These are phyloP conservation scores for Amyelois transitella DNA, from an alignment of 1,140 invertebrate genomes.

Conservation along the genomic window DNA sequence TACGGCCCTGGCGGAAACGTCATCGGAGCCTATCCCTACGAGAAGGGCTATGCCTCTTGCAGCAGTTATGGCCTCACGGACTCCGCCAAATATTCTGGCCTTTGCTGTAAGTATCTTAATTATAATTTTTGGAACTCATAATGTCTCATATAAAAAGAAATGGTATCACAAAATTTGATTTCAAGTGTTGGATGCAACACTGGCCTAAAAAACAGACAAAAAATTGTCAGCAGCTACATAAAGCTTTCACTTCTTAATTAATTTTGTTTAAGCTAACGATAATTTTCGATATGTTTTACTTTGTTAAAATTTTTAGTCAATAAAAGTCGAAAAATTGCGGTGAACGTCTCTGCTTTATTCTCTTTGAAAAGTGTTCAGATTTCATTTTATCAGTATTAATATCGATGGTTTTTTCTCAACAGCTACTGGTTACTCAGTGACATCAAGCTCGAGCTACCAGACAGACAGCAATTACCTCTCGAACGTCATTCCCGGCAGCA, in stretches of 20 bases:
- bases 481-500: slow-evolving; percentile 66
- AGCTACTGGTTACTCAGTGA: slow-evolving; percentile 47
- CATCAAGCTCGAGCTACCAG: slow-evolving; percentile 47
- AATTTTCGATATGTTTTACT: no score
- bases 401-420: slow-evolving; percentile 21
- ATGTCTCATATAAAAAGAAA: no score
- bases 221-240: no score
- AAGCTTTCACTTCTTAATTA: no score
- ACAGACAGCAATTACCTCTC: slow-evolving; percentile 56
- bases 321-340: no score
- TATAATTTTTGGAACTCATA: background rate
- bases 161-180: no score
- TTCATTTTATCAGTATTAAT: background rate
- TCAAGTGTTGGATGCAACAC: no score
- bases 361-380: no score
- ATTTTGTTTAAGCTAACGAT: no score
- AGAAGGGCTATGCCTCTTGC: slow-evolving; percentile 83
- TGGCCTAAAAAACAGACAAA: no score
- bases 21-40: slow-evolving; percentile 83
- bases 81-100: slow-evolving; percentile 82
- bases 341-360: no score
- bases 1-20: slow-evolving; percentile 90
- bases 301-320: no score
- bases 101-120: slow-evolving; percentile 81
- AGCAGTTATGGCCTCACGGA: slow-evolving; percentile 79